Conservation (phyloP, 1,140 invertebrate species). For the Diorhabda sublineata region DNA sequence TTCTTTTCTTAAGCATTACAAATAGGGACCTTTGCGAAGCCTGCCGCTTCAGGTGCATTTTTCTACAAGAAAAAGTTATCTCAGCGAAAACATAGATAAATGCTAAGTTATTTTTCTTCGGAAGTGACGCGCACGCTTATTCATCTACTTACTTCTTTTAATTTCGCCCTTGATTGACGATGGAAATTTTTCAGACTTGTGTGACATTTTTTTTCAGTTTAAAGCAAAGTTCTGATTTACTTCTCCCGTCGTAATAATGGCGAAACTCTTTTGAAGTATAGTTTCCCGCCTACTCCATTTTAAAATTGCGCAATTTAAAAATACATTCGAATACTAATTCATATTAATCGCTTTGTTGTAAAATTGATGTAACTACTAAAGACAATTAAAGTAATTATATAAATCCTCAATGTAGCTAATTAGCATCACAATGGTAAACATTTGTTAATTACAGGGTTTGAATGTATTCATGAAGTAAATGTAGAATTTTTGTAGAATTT, state of each 20-base stretch:
- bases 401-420: too few species aligned
- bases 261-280: too few species aligned
- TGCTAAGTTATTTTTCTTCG: slow-evolving; percentile 13
- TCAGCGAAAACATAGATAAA: slow-evolving; percentile 13
- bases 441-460: too few species aligned
- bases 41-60: slow-evolving; percentile 29
- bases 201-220: not conserved
- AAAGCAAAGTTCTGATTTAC: not conserved
- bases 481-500: not conserved
- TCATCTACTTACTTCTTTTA: slow-evolving; percentile 10
- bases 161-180: slow-evolving; percentile 10
- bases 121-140: slow-evolving; percentile 4
- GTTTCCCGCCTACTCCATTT: too few species aligned
- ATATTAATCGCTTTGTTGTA: too few species aligned
- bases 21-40: slow-evolving; percentile 23
- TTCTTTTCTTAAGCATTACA: slow-evolving; percentile 29
- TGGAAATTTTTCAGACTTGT: not conserved
- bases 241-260: not conserved
- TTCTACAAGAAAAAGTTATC: slow-evolving; percentile 25
- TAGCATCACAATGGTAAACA: too few species aligned
- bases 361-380: too few species aligned
- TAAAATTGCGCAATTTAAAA: too few species aligned
- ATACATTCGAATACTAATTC: too few species aligned
- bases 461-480: too few species aligned
- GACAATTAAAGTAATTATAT: too few species aligned